These are phyloP conservation scores for Euwallacea similis DNA, from an alignment of 1,140 invertebrate genomes.

Conservation along the genomic window DNA sequence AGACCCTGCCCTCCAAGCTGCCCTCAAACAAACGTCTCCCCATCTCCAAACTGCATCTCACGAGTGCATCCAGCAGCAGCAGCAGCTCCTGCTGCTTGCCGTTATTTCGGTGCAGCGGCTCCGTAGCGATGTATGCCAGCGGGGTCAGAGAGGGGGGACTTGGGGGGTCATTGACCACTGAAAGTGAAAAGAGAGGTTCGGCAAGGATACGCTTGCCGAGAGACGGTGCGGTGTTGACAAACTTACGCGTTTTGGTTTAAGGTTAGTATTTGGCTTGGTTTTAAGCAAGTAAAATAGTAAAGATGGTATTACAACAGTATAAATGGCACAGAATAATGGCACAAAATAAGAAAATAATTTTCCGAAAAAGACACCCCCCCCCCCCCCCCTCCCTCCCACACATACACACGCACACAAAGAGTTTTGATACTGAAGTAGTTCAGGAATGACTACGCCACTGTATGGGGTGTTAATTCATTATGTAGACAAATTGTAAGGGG, in stretches of 20 bases:
- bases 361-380: no score
- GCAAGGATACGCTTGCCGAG: constrained; percentile 42
- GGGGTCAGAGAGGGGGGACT: constrained; percentile 30
- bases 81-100: constrained; percentile 32
- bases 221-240: constrained; percentile 19
- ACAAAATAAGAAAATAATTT: neutral
- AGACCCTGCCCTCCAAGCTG: neutral
- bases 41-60: constrained; percentile 25
- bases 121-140: constrained; percentile 39
- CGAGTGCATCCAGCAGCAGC: constrained; percentile 23
- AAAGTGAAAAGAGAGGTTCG: constrained; percentile 50
- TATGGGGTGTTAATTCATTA: no score
- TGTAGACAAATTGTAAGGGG: no score
- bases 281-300: no score
- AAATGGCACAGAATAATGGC: no score
- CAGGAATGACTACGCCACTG: no score
- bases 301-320: no score
- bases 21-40: constrained; percentile 3
- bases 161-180: constrained; percentile 45
- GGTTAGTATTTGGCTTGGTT: no score
- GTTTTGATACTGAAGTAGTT: no score
- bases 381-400: no score
- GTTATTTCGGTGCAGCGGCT: constrained; percentile 47
- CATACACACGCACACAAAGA: no score
- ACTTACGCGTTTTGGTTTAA: neutral